These are phyloP conservation scores for Cacatua alba DNA, from an alignment of 2,113 vertebrate genomes.

Conservation along the genomic window DNA sequence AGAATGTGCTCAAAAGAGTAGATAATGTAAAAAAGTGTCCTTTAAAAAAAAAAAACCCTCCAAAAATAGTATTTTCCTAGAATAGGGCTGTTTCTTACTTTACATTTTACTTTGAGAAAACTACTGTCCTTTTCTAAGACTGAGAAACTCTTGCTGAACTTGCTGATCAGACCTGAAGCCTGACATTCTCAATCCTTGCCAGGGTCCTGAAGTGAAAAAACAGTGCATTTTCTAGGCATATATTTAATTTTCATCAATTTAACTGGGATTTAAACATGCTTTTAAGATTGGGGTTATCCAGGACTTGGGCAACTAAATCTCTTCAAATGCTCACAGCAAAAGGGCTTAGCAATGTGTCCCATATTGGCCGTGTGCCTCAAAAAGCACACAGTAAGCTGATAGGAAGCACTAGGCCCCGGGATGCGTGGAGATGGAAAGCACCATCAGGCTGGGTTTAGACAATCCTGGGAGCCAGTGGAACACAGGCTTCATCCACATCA, in stretches of 20 bases:
- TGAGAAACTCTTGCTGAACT: neutral
- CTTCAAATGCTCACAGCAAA: neutral
- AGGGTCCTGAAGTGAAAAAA: neutral
- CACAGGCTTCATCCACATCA: neutral
- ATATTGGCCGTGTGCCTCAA: accelerated
- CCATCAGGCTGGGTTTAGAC: neutral
- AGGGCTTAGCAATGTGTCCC: neutral
- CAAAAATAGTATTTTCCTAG: neutral
- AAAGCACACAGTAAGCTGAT: neutral
- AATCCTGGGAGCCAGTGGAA: neutral
- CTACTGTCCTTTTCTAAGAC: neutral
- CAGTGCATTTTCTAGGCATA: neutral
- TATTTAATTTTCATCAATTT: neutral
- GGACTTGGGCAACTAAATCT: neutral
- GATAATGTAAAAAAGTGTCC: neutral
- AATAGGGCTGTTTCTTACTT: neutral
- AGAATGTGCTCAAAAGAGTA: neutral
- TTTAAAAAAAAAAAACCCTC: neutral
- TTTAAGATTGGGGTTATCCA: neutral
- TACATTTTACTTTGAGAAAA: neutral
- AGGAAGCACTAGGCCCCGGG: neutral
- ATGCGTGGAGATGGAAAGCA: neutral
- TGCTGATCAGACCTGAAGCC: neutral
- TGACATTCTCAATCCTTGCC: neutral
- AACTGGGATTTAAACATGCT: neutral